These are phyloP conservation scores for Dasypus novemcinctus DNA, from an alignment of 2,113 vertebrate species.

Conservation along the genomic window DNA sequence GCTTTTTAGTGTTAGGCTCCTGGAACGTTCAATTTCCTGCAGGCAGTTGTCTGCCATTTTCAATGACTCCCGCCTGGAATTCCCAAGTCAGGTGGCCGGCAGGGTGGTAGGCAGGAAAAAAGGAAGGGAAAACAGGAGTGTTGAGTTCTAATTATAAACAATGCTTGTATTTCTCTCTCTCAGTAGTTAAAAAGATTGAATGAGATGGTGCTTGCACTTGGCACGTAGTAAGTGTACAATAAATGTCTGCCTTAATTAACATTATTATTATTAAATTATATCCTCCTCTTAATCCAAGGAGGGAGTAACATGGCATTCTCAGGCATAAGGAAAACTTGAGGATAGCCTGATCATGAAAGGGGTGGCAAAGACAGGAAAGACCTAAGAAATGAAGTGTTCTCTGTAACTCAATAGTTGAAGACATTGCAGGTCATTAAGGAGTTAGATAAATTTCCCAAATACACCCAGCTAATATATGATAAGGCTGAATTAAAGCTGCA, in stretches of 20 bases:
- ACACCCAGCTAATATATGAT: background rate
- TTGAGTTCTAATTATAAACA: slow-evolving; percentile 44
- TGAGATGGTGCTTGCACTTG: background rate
- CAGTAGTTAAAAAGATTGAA: slow-evolving; percentile 29
- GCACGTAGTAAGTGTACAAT: background rate
- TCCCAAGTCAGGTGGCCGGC: background rate
- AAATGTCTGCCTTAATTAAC: background rate
- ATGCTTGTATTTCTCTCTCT: background rate
- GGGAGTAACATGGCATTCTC: background rate
- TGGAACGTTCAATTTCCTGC: background rate
- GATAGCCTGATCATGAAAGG: background rate
- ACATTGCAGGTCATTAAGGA: background rate
- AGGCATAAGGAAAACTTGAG: background rate
- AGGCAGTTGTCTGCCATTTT: background rate
- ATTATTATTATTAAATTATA: background rate
- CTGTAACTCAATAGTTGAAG: background rate
- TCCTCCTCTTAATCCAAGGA: background rate
- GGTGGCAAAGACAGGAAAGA: background rate
- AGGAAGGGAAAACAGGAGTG: background rate
- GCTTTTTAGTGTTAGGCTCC: background rate
- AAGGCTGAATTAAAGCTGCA: background rate
- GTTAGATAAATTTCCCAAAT: background rate
- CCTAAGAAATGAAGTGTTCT: background rate
- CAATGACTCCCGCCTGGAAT: background rate
- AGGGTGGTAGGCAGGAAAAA: background rate